These are phyloP conservation scores for Nesoenas mayeri DNA, from an alignment of 2,113 vertebrate genomes.

Conservation along the genomic window DNA sequence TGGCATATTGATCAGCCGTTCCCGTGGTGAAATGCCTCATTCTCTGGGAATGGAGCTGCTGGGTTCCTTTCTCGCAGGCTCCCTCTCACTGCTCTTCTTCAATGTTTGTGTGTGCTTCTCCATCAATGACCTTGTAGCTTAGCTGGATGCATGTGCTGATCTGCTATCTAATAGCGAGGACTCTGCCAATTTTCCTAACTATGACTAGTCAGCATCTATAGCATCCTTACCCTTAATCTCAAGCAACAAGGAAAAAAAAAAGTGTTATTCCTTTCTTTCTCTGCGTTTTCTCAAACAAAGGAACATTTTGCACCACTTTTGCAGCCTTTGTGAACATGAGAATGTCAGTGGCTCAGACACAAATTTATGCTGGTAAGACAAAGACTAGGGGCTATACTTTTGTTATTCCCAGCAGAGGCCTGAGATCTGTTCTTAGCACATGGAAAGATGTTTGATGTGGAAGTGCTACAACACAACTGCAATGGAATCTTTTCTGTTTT, in stretches of 20 bases:
- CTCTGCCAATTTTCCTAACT: background rate
- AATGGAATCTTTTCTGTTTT: constrained; percentile 21
- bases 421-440: background rate
- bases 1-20: background rate
- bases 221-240: background rate
- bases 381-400: background rate
- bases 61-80: background rate
- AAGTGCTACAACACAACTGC: background rate
- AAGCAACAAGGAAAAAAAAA: background rate
- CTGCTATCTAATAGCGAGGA: background rate
- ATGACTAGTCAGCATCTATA: background rate
- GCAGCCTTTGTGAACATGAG: background rate
- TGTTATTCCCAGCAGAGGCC: background rate
- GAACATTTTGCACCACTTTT: background rate
- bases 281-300: background rate
- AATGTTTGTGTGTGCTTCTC: background rate
- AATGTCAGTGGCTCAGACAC: background rate
- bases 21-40: background rate
- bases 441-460: background rate
- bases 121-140: background rate
- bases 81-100: background rate
- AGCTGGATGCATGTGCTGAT: background rate
- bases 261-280: background rate
- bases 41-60: background rate
- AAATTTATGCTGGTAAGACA: background rate